Evolutionary conservation across 2,113 vertebrate species (phyloP).

Genomic region (Petrocephalus zakoni): DNA sequence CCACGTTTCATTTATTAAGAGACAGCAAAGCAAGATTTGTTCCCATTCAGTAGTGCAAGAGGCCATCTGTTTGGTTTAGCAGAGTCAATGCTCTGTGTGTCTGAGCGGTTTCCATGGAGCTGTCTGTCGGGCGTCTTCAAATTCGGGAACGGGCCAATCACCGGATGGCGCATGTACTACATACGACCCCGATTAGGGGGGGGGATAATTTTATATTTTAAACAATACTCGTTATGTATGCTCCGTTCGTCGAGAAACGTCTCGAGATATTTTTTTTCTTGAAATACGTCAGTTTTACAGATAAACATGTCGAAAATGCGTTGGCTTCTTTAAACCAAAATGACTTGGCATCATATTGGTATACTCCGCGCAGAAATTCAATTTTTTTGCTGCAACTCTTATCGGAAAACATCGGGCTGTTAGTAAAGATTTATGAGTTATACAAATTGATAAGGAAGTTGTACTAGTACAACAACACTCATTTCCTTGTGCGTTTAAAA

Average conservation of each 20-base stretch:
- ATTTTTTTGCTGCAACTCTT: background rate
- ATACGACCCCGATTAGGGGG: background rate
- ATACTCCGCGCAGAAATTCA: conserved; percentile 35
- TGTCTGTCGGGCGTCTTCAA: background rate
- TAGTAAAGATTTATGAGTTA: background rate
- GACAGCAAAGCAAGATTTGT: background rate
- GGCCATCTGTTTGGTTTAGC: background rate
- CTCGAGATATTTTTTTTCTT: background rate
- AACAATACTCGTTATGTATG: background rate
- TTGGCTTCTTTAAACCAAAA: background rate
- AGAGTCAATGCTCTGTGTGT: background rate
- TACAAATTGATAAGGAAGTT: background rate
- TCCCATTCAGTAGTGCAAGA: background rate
- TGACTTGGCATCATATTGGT: conserved; percentile 12
- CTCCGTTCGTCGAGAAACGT: background rate
- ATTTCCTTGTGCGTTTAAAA: background rate
- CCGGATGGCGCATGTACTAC: background rate
- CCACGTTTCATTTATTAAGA: background rate
- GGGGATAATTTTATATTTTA: background rate
- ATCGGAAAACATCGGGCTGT: background rate
- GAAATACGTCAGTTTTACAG: background rate
- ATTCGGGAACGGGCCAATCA: background rate
- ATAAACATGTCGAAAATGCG: background rate
- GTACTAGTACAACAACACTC: background rate
- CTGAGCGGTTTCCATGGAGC: background rate